phyloP scores from a whole-genome alignment of 2,888 invertebrate species.

The Nesidiocoris tenuis region DNA sequence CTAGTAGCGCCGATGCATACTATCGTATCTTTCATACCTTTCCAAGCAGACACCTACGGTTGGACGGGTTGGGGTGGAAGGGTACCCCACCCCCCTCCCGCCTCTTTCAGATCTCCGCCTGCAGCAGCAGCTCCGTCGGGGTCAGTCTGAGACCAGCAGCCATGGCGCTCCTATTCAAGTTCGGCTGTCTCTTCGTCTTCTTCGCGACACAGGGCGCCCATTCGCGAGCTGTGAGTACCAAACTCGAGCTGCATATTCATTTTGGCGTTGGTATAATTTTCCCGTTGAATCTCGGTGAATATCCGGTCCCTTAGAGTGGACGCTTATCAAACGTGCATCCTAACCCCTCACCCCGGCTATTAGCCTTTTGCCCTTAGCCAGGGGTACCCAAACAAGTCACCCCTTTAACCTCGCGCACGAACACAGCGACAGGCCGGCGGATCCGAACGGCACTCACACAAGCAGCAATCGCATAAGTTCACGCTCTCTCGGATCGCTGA shows the following conservation, averaged over 20 bases:
- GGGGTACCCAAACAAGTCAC: background rate
- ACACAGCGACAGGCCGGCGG: background rate
- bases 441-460: background rate
- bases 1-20: no score
- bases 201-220: constrained; percentile 18
- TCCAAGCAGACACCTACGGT: no score
- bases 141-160: constrained; percentile 36
- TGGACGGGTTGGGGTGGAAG: no score
- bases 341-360: background rate
- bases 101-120: background rate
- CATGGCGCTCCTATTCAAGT: constrained; percentile 25
- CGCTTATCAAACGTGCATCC: no score
- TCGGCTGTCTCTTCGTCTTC: constrained; percentile 13
- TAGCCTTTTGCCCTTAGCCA: background rate
- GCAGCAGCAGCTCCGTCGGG: constrained; percentile 10
- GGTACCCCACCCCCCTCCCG: background rate
- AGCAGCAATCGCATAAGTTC: background rate
- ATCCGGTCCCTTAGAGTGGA: no score
- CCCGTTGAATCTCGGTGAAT: no score
- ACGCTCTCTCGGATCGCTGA: no score
- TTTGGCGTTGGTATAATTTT: no score
- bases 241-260: background rate
- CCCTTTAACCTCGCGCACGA: background rate
- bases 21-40: no score
- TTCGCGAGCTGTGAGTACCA: constrained; percentile 34